Base-by-base conservation (phyloP, 2,113 vertebrate species). In the Sturnus vulgaris region DNA sequence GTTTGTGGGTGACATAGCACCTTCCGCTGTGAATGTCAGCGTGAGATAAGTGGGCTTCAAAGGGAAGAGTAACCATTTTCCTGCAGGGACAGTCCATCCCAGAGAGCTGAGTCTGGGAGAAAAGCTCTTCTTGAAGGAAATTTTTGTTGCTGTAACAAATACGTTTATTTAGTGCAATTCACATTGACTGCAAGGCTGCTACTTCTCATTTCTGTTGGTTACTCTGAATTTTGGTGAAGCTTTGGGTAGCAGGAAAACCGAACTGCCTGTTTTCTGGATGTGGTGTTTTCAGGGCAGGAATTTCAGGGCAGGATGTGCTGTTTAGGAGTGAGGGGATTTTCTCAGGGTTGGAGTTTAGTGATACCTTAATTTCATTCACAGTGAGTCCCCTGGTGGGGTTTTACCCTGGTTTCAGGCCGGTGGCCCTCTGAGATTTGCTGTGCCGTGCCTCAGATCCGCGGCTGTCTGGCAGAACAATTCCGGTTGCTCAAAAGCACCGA, bases 401-500 rank as follows among this genome's bases (percentile, higher is more conserved):
- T 92, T 65, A 27, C 39, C 40, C 84, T 44, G 72, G 69, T 82
- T 81, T 71, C 77, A 56, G 83, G 86, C 86, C 59, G 90, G 88
- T 85, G 89, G 77, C 93, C 89, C 70, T 79, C n/a, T 31, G 84
- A 86, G 93, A 72, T 87, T 60, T 56, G 50, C 57, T 28, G 3
- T 65, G 91, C 81, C 3, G 5, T 49, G 86, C 95, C 59, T 82
- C 71, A 66, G 86, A 65, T 69, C 94, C 12, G 1, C 7, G 24
- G 63, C 93, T 95, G 94, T 91, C 95, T 92, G 94, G 78, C 87
- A 53, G 60, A 85, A 94, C 89, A 90, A 82, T 80, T 73, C 87
- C 63, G 85, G 94, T 88, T 95, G 92, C 93, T 96, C 71, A 57
- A 72, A 93, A 92, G 92, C 68, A 0, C 37, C 33, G 33, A 94